Conservation (phyloP, 2,113 vertebrate species). For the Hemicordylus capensis region DNA sequence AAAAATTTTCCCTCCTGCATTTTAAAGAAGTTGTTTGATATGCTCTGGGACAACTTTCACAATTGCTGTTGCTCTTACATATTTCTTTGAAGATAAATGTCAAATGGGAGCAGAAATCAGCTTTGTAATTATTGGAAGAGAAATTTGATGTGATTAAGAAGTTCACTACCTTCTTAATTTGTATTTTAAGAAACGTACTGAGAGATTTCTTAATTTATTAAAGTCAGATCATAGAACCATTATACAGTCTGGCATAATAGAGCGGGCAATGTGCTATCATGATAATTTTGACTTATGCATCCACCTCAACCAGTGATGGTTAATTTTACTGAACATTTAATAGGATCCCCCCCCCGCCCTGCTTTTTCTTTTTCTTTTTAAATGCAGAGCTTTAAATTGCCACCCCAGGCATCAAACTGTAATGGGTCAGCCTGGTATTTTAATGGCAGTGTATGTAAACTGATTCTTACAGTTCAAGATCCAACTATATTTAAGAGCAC, state of each 20-base stretch:
- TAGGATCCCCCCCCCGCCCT: too few relatives aligned
- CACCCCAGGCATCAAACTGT: background rate
- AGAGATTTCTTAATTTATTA: too few relatives aligned
- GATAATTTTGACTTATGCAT: background rate
- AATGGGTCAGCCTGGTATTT: background rate
- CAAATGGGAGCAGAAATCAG: background rate
- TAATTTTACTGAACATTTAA: background rate
- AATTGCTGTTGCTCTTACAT: background rate
- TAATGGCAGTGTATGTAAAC: background rate
- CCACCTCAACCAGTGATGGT: background rate
- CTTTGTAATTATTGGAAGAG: background rate
- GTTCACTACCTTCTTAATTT: too few relatives aligned
- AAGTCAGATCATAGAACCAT: background rate
- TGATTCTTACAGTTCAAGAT: background rate
- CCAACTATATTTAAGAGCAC: slow-evolving; percentile 29
- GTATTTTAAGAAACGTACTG: too few relatives aligned
- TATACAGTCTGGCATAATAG: background rate
- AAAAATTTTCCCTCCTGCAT: background rate
- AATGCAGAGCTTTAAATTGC: background rate
- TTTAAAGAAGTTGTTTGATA: background rate
- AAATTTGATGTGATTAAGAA: background rate
- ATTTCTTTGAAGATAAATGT: too few relatives aligned
- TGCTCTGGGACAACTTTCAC: background rate
- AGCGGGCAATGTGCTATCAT: too few relatives aligned
- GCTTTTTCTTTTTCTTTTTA: too few relatives aligned